These are phyloP conservation scores for Zaprionus bogoriensis DNA, from an alignment of 2,888 invertebrate species.

Conservation along the genomic window DNA sequence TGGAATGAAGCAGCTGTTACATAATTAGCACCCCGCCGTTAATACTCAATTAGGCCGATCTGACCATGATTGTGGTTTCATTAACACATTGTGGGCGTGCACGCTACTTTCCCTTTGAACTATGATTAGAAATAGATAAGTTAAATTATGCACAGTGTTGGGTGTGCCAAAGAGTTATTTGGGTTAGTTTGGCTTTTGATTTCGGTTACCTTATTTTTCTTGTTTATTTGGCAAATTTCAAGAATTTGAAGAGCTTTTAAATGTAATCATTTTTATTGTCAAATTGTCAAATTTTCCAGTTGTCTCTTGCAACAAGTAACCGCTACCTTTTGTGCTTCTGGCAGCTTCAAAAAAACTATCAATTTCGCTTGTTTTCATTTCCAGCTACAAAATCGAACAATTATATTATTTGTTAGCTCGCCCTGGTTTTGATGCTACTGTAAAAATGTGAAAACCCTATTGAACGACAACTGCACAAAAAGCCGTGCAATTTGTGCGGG, in stretches of 20 bases:
- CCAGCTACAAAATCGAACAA: neutral
- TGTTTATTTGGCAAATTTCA: too few relatives aligned
- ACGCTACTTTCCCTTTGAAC: constrained; percentile 36
- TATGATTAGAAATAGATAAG: neutral
- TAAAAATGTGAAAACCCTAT: neutral
- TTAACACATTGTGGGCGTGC: constrained; percentile 22
- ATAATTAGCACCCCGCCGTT: constrained; percentile 41
- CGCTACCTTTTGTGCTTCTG: neutral
- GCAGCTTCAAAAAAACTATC: neutral
- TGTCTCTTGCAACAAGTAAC: too few relatives aligned
- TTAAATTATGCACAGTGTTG: neutral
- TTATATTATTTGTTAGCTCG: neutral
- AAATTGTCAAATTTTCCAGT: too few relatives aligned
- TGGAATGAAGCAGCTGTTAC: constrained; percentile 15
- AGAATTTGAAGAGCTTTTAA: too few relatives aligned
- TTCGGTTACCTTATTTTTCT: neutral
- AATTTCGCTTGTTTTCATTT: neutral
- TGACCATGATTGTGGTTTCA: constrained; percentile 14
- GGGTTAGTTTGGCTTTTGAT: neutral
- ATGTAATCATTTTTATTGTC: too few relatives aligned
- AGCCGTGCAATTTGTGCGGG: constrained; percentile 8
- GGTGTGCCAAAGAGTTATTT: neutral
- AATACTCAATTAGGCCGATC: constrained; percentile 25
- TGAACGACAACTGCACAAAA: neutral
- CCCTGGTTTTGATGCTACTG: neutral